These are phyloP conservation scores for Salvelinus sp. DNA, from an alignment of 2,113 vertebrate genomes.

Conservation along the genomic window DNA sequence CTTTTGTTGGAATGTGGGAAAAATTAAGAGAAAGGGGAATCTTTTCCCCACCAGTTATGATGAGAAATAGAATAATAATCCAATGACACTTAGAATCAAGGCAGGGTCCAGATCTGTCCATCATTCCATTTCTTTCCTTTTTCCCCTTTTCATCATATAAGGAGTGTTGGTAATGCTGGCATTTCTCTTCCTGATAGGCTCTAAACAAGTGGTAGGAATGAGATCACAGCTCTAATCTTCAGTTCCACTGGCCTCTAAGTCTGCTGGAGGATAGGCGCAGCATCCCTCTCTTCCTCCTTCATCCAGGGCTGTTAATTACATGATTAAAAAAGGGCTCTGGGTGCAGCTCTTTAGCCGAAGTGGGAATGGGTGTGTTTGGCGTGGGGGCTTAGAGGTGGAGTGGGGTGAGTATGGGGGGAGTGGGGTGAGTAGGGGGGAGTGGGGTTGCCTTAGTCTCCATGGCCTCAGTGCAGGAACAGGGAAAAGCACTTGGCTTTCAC, in stretches of 20 bases:
- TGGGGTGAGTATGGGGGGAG: not conserved
- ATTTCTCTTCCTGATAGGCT: slow-evolving; percentile 99
- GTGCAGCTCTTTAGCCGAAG: slow-evolving; percentile 40
- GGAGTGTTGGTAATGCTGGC: slow-evolving; percentile 97
- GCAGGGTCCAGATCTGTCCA: slow-evolving; percentile 64
- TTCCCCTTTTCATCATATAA: slow-evolving; percentile 94
- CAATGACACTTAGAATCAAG: slow-evolving; percentile 75
- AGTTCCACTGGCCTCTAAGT: slow-evolving; percentile 85
- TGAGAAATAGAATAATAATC: slow-evolving; percentile 92
- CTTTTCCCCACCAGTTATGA: slow-evolving; percentile 88
- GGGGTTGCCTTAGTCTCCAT: slow-evolving; percentile 31
- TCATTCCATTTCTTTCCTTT: slow-evolving; percentile 67
- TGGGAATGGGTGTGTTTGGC: slow-evolving; percentile 17
- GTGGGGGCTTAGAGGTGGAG: not conserved
- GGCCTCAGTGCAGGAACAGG: slow-evolving; percentile 63
- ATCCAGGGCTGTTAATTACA: slow-evolving; percentile 92
- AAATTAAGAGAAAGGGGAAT: slow-evolving; percentile 92
- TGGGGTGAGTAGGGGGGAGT: not conserved
- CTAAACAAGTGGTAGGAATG: slow-evolving; percentile 99
- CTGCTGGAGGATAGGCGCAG: slow-evolving; percentile 90
- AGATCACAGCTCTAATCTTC: slow-evolving; percentile 96
- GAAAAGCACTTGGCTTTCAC: slow-evolving; percentile 69
- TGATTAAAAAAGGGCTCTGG: slow-evolving; percentile 83
- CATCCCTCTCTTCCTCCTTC: slow-evolving; percentile 73
- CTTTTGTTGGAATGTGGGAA: slow-evolving; percentile 80